A percentile compares a stretch with the other conserved stretches of the same genome.
phyloP scores from a whole-genome alignment of 2,888 invertebrate species.

The Gasteruption jaculator region DNA sequence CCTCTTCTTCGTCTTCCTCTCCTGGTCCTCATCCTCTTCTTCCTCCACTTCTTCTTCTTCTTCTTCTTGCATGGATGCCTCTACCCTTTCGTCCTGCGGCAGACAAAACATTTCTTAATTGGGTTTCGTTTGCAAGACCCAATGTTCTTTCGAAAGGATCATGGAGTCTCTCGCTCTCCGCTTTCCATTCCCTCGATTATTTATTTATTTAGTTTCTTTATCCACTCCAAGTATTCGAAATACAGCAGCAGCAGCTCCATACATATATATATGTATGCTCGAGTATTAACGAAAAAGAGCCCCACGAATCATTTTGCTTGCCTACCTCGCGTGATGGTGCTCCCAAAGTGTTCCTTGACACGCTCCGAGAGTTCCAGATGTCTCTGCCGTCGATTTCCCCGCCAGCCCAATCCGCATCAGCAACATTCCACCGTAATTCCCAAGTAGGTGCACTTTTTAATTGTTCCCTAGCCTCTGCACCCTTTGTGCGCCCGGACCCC shows the following conservation, averaged over 20 bases:
- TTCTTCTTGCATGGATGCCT: conserved; percentile 17
- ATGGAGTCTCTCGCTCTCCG: conserved; percentile 20
- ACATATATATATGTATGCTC: too few species aligned
- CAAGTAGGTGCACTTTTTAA: too few species aligned
- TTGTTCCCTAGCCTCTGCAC: too few species aligned
- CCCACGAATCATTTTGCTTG: too few species aligned
- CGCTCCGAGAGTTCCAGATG: background rate
- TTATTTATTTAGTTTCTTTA: conserved; percentile 25
- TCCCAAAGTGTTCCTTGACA: conserved; percentile 6
- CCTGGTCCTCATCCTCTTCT: conserved; percentile 22
- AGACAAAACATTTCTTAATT: conserved; percentile 53
- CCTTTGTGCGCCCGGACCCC: too few species aligned
- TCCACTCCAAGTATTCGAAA: conserved; percentile 10
- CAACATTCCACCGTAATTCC: too few species aligned
- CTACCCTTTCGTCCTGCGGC: conserved; percentile 32
- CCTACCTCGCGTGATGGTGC: too few species aligned
- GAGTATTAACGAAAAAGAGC: too few species aligned
- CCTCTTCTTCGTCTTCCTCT: conserved; percentile 19
- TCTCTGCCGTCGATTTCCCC: background rate
- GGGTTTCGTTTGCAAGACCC: conserved; percentile 41
- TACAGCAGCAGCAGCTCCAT: background rate
- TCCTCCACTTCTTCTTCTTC: conserved; percentile 25
- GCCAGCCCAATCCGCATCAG: too few species aligned
- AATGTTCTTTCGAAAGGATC: conserved; percentile 23
- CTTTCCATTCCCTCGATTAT: conserved; percentile 31